Percentiles rank a stretch among this genome's conserved stretches.
These are phyloP conservation scores for Epinotia brunnichana DNA, from an alignment of 2,888 invertebrate genomes.

Conservation along the genomic window DNA sequence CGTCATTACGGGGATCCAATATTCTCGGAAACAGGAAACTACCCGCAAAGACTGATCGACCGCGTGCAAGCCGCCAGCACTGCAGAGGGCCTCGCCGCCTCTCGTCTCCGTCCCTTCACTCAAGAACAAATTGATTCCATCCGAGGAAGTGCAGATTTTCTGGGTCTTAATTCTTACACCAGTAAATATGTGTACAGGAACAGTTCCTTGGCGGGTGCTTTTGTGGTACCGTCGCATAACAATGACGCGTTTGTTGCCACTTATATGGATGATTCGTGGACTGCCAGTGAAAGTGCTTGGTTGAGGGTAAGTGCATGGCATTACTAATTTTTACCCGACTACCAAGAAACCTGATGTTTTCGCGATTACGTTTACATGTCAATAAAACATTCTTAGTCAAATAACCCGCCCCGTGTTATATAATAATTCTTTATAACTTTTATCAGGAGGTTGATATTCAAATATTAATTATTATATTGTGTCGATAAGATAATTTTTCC, in stretches of 20 bases:
- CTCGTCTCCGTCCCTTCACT: conserved; percentile 50
- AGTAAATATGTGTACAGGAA: conserved; percentile 49
- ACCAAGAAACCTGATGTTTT: too few species aligned
- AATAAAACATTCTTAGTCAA: too few species aligned
- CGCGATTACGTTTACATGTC: too few species aligned
- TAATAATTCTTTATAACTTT: too few species aligned
- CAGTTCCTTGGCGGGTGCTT: conserved; percentile 45
- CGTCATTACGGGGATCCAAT: conserved; percentile 50
- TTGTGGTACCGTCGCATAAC: conserved; percentile 46
- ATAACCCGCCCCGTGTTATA: too few species aligned
- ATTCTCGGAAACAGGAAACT: conserved; percentile 49
- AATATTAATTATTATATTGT: too few species aligned
- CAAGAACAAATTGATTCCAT: conserved; percentile 48
- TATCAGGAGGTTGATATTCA: too few species aligned
- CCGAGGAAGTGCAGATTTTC: conserved; percentile 50
- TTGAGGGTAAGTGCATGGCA: conserved; percentile 45
- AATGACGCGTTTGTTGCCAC: conserved; percentile 48
- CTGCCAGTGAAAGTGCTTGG: conserved; percentile 44
- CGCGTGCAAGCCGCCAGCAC: conserved; percentile 49
- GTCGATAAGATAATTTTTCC: too few species aligned
- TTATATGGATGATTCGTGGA: conserved; percentile 52
- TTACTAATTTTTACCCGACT: not conserved
- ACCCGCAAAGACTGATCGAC: conserved; percentile 48
- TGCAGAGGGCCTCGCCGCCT: conserved; percentile 47
- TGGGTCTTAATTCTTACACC: conserved; percentile 51